Evolutionary conservation across 2,113 vertebrate genomes (phyloP).

Genomic region (Calyptommatus sinebrachiatus): DNA sequence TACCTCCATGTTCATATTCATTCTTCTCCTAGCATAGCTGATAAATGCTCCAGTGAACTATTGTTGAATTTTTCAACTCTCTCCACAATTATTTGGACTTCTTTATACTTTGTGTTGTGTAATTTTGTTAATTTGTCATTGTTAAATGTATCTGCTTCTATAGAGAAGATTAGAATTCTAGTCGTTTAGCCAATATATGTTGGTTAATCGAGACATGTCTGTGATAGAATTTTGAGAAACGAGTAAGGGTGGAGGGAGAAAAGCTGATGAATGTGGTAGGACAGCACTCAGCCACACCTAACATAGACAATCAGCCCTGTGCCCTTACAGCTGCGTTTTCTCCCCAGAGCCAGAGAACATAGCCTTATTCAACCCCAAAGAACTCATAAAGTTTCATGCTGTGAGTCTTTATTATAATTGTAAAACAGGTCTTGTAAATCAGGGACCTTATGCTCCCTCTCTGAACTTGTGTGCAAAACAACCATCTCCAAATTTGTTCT

Average conservation of each 20-base stretch:
- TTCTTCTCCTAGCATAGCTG: not conserved
- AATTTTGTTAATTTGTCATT: not conserved
- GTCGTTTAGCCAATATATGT: not conserved
- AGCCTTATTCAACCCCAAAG: not conserved
- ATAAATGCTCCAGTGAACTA: not conserved
- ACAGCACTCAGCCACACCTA: conserved; percentile 8
- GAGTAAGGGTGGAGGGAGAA: not conserved
- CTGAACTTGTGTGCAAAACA: not conserved
- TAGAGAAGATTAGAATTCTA: not conserved
- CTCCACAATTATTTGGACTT: not conserved
- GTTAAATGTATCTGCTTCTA: not conserved
- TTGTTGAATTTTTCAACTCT: not conserved
- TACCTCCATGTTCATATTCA: not conserved
- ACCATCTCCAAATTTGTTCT: not conserved
- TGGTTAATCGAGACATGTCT: not conserved
- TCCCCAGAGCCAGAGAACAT: not conserved
- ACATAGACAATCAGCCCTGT: not conserved
- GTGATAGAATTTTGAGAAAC: not conserved
- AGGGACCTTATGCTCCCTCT: not conserved
- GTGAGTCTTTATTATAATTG: not conserved
- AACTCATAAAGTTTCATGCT: not conserved
- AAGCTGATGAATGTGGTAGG: not conserved
- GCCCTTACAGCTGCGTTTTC: not conserved
- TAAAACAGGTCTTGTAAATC: not conserved
- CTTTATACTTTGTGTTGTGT: not conserved